Base-by-base conservation (phyloP, 2,888 invertebrate species). In the Pterostichus niger region DNA sequence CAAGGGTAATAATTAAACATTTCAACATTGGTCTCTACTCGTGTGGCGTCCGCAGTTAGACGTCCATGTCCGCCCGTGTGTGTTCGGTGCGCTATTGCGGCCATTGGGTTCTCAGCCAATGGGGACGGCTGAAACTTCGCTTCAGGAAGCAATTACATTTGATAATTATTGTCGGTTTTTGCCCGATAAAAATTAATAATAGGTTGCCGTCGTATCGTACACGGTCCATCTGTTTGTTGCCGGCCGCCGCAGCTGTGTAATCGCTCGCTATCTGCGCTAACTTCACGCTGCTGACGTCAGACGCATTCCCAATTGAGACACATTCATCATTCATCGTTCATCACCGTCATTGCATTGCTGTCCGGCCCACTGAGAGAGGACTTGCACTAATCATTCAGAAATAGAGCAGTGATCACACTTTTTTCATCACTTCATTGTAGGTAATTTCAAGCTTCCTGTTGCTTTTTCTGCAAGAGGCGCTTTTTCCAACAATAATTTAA, bases 81-180 rank as follows among this genome's bases (percentile, higher is more conserved):
- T 78, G 44, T 78, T 13, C 44, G 17, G 46, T 78, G 78, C 49
- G 61, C 59, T 82, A 82, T 82, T 75, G 75, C 82, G 82, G 73
- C 75, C 59, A 68, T 68, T 78, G 73, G 56, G 24, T 24, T 61
- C 61, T 75, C 82, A 44, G 40, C 83, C 83, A 83, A 83, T 83
- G 35, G 77, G 54, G 64, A 54, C 75, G 64, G 9, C 46, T 68
- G 68, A 52, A 35, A 76, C 61, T 77, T 64, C 35, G 81, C 81
- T 81, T 81, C 75, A 83, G 83, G 83, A 83, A 83, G 83, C 77
- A 83, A 83, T 83, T 83, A 83, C 77, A 83, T 83, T 77, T 68
- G 76, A 83, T 83, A 83, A 83, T 83, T 76, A 77, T 83, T 77
- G 77, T 77, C 77, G 83, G 59, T 82, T 82, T 80, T 80, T 82